These are phyloP conservation scores for Drosophila lacertosa DNA, from an alignment of 1,140 invertebrate genomes.

Conservation along the genomic window DNA sequence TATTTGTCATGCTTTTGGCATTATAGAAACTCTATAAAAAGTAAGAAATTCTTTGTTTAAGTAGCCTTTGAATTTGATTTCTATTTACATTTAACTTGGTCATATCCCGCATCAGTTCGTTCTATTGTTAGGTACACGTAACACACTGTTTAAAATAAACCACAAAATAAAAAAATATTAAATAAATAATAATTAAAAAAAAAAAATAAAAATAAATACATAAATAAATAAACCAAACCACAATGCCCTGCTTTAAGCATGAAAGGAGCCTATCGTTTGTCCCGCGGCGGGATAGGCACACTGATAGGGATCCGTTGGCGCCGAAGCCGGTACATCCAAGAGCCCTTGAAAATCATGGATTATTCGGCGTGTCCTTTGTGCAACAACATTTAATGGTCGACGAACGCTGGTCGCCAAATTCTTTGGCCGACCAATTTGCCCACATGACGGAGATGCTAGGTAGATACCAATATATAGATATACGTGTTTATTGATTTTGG, in stretches of 20 bases:
- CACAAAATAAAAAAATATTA: neutral
- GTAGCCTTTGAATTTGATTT: neutral
- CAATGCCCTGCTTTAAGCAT: conserved; percentile 20
- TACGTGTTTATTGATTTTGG: neutral
- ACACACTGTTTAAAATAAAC: neutral
- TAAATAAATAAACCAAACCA: neutral
- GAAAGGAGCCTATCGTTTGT: neutral
- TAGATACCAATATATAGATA: conserved; percentile 29
- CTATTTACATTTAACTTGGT: neutral
- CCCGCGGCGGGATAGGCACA: neutral
- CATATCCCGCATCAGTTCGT: neutral
- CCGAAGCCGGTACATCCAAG: conserved; percentile 74
- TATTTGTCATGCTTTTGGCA: neutral
- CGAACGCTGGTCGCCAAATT: conserved; percentile 64
- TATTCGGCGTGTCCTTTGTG: conserved; percentile 66
- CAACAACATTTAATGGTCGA: conserved; percentile 69
- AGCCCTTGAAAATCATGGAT: conserved; percentile 60
- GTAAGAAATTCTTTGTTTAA: neutral
- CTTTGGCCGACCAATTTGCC: conserved; percentile 63
- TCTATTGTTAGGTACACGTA: neutral
- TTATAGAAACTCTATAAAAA: no score
- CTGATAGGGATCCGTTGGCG: conserved; percentile 32
- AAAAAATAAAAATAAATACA: conserved; percentile 2
- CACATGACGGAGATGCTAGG: conserved; percentile 66
- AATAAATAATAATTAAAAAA: neutral